phyloP scores from a whole-genome alignment of 2,888 invertebrate genomes.

The Chromoteleia sp. region DNA sequence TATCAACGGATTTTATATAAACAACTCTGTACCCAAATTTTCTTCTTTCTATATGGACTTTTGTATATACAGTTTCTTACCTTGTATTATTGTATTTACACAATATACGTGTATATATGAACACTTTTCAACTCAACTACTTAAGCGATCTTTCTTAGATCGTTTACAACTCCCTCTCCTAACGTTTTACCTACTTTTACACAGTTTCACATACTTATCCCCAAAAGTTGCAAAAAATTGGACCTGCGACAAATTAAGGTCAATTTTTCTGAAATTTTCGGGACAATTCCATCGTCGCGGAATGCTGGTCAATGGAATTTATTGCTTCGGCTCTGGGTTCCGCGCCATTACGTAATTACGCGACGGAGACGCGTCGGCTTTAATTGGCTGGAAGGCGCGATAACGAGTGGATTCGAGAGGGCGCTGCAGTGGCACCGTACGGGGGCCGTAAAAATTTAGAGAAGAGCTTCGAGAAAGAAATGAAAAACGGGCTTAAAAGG shows the following conservation, averaged over 20 bases:
- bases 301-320: constrained; percentile 10
- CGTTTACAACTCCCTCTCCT: too few relatives aligned
- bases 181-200: too few relatives aligned
- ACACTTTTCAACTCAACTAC: too few relatives aligned
- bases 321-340: constrained; percentile 32
- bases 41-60: too few relatives aligned
- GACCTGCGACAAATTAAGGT: constrained; percentile 14
- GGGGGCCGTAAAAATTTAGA: constrained; percentile 53
- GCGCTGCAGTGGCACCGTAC: constrained; percentile 28
- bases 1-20: too few relatives aligned
- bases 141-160: too few relatives aligned
- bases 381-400: constrained; percentile 77
- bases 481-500: constrained; percentile 56
- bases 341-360: constrained; percentile 62
- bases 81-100: too few relatives aligned
- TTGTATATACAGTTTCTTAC: too few relatives aligned
- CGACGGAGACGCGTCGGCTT: constrained; percentile 68
- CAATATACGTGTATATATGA: too few relatives aligned
- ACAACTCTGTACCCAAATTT: too few relatives aligned
- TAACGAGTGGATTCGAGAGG: constrained; percentile 59
- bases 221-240: background rate
- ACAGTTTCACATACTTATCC: too few relatives aligned
- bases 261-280: constrained; percentile 24
- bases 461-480: constrained; percentile 3
- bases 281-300: constrained; percentile 5